These are phyloP conservation scores for Nothobranchius furzeri DNA, from an alignment of 2,113 vertebrate genomes.

Conservation along the genomic window DNA sequence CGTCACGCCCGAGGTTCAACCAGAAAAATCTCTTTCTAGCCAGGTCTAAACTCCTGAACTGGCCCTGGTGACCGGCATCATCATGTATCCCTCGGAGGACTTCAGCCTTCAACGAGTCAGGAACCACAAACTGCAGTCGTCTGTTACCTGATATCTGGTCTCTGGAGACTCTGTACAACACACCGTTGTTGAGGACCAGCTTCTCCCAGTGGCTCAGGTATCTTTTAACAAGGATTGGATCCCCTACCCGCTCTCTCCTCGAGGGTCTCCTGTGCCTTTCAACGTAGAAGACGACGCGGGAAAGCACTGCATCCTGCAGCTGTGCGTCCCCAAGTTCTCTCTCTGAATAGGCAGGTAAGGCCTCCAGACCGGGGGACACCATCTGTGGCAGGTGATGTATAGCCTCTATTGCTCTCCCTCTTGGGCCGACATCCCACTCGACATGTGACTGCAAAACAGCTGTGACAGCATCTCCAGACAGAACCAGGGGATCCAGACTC, in stretches of 20 bases:
- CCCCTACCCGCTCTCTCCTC: constrained; percentile 1
- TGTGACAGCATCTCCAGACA: not conserved
- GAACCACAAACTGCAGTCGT: not conserved
- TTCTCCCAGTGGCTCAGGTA: constrained; percentile 1
- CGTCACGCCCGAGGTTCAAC: no score
- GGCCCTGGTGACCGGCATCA: not conserved
- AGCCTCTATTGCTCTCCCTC: no score
- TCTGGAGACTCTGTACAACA: constrained; percentile 14
- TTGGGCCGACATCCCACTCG: constrained; percentile 9
- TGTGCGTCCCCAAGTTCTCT: not conserved
- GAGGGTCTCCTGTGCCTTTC: constrained; percentile 1
- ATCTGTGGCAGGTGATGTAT: constrained; percentile 1
- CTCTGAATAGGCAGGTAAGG: not conserved
- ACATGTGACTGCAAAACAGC: constrained; percentile 1
- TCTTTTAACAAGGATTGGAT: not conserved
- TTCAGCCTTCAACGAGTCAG: constrained; percentile 1
- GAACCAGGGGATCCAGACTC: no score
- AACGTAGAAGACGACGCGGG: not conserved
- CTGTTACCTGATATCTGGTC: not conserved
- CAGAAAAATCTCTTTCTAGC: no score
- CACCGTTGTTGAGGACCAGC: not conserved
- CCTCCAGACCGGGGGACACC: not conserved
- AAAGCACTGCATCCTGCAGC: not conserved
- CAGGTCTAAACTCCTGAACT: constrained; percentile 10
- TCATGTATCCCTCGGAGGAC: constrained; percentile 6